Conservation (phyloP, 2,888 invertebrate species). For the Eupithecia tripunctaria region DNA sequence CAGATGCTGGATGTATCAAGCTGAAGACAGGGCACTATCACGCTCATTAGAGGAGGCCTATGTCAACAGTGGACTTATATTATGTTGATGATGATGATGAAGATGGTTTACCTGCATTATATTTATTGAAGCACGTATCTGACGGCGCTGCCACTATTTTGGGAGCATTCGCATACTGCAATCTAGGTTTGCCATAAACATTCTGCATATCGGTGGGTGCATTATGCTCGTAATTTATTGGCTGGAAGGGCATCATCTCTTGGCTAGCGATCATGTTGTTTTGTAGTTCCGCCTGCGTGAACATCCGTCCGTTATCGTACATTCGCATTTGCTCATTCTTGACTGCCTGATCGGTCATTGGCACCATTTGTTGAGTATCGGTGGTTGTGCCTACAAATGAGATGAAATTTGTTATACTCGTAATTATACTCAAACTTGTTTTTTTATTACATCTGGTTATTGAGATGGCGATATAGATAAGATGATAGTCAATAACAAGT, state of each 20-base stretch:
- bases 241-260: constrained; percentile 67
- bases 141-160: constrained; percentile 64
- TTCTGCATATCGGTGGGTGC: constrained; percentile 56
- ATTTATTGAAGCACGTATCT: constrained; percentile 69
- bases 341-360: constrained; percentile 66
- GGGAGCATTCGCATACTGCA: constrained; percentile 65
- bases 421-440: background rate
- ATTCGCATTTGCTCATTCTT: constrained; percentile 77
- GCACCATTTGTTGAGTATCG: constrained; percentile 73
- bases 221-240: constrained; percentile 62
- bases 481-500: background rate
- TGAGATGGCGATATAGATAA: background rate
- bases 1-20: no score
- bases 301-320: constrained; percentile 70
- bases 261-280: constrained; percentile 67
- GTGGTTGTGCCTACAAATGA: constrained; percentile 68
- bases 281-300: constrained; percentile 69
- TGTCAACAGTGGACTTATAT: no score
- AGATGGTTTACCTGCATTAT: constrained; percentile 61
- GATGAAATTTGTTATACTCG: constrained; percentile 17
- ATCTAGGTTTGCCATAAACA: constrained; percentile 59
- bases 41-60: no score
- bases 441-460: background rate
- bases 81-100: no score
- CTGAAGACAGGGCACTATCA: no score